Evolutionary conservation across 2,113 vertebrate genomes (phyloP).

Genomic region (Peromyscus leucopus): DNA sequence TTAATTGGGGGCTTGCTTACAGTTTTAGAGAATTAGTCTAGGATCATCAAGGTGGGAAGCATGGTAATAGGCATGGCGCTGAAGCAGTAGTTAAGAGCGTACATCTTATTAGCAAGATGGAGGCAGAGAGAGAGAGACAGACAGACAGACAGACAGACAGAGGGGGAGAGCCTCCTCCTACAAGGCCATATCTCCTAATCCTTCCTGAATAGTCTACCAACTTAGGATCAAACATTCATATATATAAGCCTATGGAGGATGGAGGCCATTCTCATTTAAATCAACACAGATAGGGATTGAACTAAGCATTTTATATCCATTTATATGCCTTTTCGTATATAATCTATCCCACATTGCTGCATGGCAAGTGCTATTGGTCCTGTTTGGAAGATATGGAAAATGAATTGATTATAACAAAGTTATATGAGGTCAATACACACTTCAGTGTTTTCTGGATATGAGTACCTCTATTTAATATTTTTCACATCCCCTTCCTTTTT

Average conservation of each 20-base stretch:
- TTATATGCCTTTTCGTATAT: not conserved
- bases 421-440: not conserved
- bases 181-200: not conserved
- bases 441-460: not conserved
- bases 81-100: not conserved
- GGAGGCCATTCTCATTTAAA: not conserved
- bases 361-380: not conserved
- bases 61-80: not conserved
- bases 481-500: not conserved
- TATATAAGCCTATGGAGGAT: not conserved
- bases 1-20: not conserved
- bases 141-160: not conserved
- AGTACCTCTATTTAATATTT: not conserved
- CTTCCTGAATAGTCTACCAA: not conserved
- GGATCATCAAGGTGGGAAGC: not conserved
- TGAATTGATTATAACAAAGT: slow-evolving; percentile 1
- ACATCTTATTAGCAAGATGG: not conserved
- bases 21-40: not conserved
- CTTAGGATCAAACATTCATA: not conserved
- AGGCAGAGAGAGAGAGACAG: not conserved
- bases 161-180: not conserved
- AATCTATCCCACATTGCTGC: not conserved
- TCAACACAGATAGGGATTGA: not conserved
- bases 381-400: slow-evolving; percentile 8
- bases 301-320: not conserved